Conservation (phyloP, 2,113 vertebrate species). For the Phyllostomus hastatus region DNA sequence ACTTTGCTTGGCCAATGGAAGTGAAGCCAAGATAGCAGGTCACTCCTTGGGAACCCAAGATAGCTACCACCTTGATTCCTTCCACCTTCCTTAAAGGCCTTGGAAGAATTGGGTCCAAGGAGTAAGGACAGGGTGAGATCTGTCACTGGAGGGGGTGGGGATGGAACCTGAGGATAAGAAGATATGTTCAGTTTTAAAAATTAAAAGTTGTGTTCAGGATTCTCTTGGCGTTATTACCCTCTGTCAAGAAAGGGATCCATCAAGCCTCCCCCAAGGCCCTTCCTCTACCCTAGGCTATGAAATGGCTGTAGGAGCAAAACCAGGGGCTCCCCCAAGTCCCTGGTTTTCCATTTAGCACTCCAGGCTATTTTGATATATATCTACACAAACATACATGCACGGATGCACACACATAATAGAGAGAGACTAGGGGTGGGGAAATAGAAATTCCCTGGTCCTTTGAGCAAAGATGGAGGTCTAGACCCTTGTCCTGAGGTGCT, state of each 20-base stretch:
- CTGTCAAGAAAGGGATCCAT: not conserved
- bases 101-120: not conserved
- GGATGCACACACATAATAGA: not conserved
- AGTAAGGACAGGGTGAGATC: not conserved
- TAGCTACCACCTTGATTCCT: not conserved
- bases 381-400: not conserved
- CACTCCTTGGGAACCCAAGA: not conserved
- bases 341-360: not conserved
- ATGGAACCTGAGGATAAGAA: not conserved
- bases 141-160: not conserved
- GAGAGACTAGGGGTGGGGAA: not conserved
- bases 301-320: not conserved
- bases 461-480: not conserved
- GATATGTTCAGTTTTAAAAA: slow-evolving; percentile 61
- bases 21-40: not conserved
- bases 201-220: not conserved
- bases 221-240: not conserved
- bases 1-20: not conserved
- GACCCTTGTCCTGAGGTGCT: not conserved
- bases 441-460: not conserved
- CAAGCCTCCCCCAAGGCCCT: not conserved
- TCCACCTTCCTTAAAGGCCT: not conserved
- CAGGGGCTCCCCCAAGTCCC: not conserved
- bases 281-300: not conserved
- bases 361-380: not conserved